Base-by-base conservation (phyloP, 37 sponge, comb jelly and placozoan genomes). In the Theonella swinhoei region DNA sequence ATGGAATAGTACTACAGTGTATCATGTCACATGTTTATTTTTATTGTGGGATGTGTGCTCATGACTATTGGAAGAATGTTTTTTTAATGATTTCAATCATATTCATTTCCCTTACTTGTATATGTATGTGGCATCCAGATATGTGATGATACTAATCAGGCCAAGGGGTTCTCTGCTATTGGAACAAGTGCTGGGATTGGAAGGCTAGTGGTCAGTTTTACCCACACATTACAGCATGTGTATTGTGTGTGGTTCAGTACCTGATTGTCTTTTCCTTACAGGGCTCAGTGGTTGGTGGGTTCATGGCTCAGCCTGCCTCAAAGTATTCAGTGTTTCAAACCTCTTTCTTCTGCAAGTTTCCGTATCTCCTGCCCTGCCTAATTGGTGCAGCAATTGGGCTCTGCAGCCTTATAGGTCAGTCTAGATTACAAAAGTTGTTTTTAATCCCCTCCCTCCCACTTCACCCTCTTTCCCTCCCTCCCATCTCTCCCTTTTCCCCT, bases 101-200 rank as follows among this genome's bases (percentile, higher is more conserved):
- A n/a, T n/a, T n/a, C n/a, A n/a, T n/a, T n/a, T n/a, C n/a, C n/a
- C n/a, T n/a, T n/a, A n/a, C n/a, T 29, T 63, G 60, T 42, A 2
- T 69, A 42, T 70, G 23, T 64, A 9, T 65, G 20, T 80, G 9
- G 22, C 47, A 35, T 42, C 23, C 37, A 94, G 96, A 68, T 96
- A 1, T 91, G 91, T 82, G 96, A 96, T 85, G 94, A 96, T 39
- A 93, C 89, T 9, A 96, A 93, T 39, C 94, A 91, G 70, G 96
- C 96, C 1, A 88, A 58, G 62, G 96, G 93, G 1, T 93, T 96
- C 47, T 65, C 94, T 32, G 33, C 76, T 0, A 65, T 96, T 43
- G 91, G 87, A 1, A 78, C 71, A 0, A 72, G 87, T 41, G 78
- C 79, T 64, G 91, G 83, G 7, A 47, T 88, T 7, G 89, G 89